Conservation (phyloP, 1,140 invertebrate species). For the Bombus polaris region DNA sequence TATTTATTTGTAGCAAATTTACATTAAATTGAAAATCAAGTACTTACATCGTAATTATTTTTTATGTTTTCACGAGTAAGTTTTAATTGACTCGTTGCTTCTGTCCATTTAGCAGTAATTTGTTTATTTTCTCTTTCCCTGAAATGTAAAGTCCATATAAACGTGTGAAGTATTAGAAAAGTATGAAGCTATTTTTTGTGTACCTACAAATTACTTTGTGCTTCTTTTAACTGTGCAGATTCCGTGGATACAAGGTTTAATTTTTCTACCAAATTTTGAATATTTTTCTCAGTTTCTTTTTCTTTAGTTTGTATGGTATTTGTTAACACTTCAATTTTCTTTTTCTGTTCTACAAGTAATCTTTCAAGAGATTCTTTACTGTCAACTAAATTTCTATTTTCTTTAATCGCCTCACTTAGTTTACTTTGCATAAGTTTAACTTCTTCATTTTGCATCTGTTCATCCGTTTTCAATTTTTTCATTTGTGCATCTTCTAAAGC, state of each 20-base stretch:
- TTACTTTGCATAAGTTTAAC: slow-evolving; percentile 58
- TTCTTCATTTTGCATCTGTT: slow-evolving; percentile 61
- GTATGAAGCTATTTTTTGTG: neutral
- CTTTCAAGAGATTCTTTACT: slow-evolving; percentile 65
- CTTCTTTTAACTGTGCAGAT: slow-evolving; percentile 68
- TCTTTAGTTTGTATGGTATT: slow-evolving; percentile 70
- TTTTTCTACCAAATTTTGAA: slow-evolving; percentile 72
- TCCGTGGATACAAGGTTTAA: slow-evolving; percentile 70
- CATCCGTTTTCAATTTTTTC: slow-evolving; percentile 56
- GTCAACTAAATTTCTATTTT: slow-evolving; percentile 64
- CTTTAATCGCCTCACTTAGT: slow-evolving; percentile 55
- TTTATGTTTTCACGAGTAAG: slow-evolving; percentile 75
- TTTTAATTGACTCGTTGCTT: slow-evolving; percentile 72
- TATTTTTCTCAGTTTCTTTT: slow-evolving; percentile 67
- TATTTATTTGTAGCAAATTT: neutral
- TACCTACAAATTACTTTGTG: slow-evolving; percentile 72
- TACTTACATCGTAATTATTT: slow-evolving; percentile 74
- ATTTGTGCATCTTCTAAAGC: slow-evolving; percentile 53
- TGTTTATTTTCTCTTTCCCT: slow-evolving; percentile 79
- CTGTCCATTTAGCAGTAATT: slow-evolving; percentile 70
- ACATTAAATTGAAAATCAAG: neutral
- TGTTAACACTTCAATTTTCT: slow-evolving; percentile 62
- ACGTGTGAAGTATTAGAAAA: neutral
- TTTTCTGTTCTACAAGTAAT: slow-evolving; percentile 66
- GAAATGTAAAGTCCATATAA: slow-evolving; percentile 57